Evolutionary conservation across 2,888 invertebrate genomes (phyloP), one percentile per base, ranked within the genome.

Genomic region (Acronicta aceris): DNA sequence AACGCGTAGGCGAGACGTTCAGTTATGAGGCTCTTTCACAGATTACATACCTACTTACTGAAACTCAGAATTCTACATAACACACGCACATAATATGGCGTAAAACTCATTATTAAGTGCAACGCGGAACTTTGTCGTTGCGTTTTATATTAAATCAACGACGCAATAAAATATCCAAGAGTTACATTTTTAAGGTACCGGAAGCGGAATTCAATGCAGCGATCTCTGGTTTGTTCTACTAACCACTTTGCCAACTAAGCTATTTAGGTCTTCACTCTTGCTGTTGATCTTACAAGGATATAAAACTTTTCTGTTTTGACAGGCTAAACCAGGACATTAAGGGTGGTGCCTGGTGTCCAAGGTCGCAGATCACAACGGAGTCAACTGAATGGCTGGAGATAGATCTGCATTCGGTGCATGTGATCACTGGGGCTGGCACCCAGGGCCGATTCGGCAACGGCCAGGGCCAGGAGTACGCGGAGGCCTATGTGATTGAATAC

Each of bases 291-390:
- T 13, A n/a, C 10, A 9, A 9, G 8, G 30, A 7, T 5, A 33
- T 33, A 33, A 33, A 33, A 12, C 2, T 33, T 6, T 6, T 38
- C 30, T 64, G 15, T 65, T 90, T 93, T 65, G 42, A 30, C 96
- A 98, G 98, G 88, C 95, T 98, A 76, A 96, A 97, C 74, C 96
- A 96, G 79, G 98, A 98, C 85, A 95, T 96, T 73, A 96, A 96
- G 82, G 98, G 98, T 13, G 98, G 98, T 47, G 98, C 98, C 0
- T 99, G 98, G 99, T 99, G 99, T 92, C 98, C 99, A 12, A 96
- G 96, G 89, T 95, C 96, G 52, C 96, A 97, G 87, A 97, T 98
- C 82, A 97, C 97, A 25, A 96, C 96, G n/a, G 97, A 97, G 79
- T 95, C 96, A 3, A 95, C 95, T 63, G 97, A 97, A 89, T 97